phyloP scores from a whole-genome alignment of 2,113 vertebrate genomes.

The Rhinoderma darwinii region DNA sequence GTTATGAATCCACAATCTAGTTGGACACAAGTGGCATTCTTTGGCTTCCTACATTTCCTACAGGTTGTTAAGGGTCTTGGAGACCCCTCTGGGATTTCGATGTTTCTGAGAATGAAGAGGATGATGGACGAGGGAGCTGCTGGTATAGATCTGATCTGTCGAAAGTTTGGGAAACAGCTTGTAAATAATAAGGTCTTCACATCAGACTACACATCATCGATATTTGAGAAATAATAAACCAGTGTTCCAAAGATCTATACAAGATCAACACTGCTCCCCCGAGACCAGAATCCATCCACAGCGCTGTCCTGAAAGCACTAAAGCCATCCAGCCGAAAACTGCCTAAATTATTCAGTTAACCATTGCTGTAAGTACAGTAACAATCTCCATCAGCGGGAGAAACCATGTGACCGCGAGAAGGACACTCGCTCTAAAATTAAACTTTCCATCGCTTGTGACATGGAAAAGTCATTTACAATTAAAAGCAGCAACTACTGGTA shows the following conservation, averaged over 20 bases:
- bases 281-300: background rate
- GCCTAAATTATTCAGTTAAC: slow-evolving; percentile 70
- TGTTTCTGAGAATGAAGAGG: background rate
- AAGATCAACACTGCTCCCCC: background rate
- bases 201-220: background rate
- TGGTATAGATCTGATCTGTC: background rate
- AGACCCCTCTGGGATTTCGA: slow-evolving; percentile 3
- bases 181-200: slow-evolving; percentile 14
- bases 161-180: slow-evolving; percentile 25
- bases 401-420: slow-evolving; percentile 61
- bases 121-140: background rate
- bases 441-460: background rate
- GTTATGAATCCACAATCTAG: background rate
- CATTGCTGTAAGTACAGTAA: slow-evolving; percentile 60
- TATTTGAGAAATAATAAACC: slow-evolving; percentile 22
- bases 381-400: slow-evolving; percentile 56
- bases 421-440: slow-evolving; percentile 42
- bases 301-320: slow-evolving; percentile 10
- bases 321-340: slow-evolving; percentile 61
- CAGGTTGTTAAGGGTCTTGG: background rate
- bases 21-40: background rate
- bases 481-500: background rate
- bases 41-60: background rate
- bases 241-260: slow-evolving; percentile 15
- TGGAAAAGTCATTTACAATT: slow-evolving; percentile 7